A percentile compares a stretch with the other conserved stretches of the same genome.
phyloP scores from a whole-genome alignment of 2,113 vertebrate species.

The Varanus salvator region DNA sequence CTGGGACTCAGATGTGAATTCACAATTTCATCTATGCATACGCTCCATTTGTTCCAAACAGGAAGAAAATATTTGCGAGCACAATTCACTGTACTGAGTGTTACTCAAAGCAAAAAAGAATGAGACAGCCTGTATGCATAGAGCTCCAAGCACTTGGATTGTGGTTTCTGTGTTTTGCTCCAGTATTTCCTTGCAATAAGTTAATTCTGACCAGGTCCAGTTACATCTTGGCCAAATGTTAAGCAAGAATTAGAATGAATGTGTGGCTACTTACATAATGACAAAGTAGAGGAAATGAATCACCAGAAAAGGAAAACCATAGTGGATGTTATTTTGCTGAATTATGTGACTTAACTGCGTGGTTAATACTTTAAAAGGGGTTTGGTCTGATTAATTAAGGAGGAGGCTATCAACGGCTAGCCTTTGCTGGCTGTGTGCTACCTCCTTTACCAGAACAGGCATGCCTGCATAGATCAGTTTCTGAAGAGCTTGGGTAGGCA shows the following conservation, averaged over 20 bases:
- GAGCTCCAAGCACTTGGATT: neutral
- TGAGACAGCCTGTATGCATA: neutral
- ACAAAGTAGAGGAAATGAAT: neutral
- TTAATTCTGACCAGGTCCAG: neutral
- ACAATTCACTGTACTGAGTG: neutral
- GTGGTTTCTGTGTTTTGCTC: neutral
- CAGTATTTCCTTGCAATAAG: neutral
- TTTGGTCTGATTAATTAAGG: no score
- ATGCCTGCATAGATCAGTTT: no score
- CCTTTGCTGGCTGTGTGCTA: no score
- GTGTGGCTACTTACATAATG: no score
- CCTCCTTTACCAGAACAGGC: no score
- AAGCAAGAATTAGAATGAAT: neutral
- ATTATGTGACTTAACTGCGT: no score
- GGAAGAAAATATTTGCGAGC: neutral
- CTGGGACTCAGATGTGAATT: neutral
- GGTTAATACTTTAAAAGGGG: no score
- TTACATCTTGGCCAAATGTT: neutral
- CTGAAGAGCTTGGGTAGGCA: no score
- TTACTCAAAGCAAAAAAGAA: neutral
- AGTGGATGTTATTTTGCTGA: neutral
- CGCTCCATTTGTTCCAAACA: neutral
- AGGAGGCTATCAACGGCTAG: no score
- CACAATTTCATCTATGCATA: neutral
- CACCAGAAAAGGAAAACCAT: no score